These are phyloP conservation scores for Tetragonula clypearis DNA, from an alignment of 1,140 invertebrate genomes.

Conservation along the genomic window DNA sequence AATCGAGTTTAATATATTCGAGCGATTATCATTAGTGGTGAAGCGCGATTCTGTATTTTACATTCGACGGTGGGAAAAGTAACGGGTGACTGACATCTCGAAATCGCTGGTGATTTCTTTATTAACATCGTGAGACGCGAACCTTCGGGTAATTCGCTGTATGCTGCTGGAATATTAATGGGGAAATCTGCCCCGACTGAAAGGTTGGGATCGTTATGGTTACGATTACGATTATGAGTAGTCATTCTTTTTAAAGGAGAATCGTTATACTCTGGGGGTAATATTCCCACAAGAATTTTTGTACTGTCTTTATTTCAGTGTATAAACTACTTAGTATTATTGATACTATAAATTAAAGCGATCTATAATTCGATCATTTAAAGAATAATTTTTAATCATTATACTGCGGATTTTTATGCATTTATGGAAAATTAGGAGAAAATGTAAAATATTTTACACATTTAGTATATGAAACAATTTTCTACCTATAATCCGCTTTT, in stretches of 20 bases:
- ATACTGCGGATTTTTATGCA: not conserved
- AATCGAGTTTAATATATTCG: constrained; percentile 39
- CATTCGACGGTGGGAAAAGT: constrained; percentile 14
- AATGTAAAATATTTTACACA: too few relatives aligned
- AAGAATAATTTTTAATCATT: not conserved
- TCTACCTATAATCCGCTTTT: too few relatives aligned
- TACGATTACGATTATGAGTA: constrained; percentile 66
- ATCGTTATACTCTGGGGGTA: constrained; percentile 35
- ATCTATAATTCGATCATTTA: not conserved
- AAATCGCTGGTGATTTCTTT: constrained; percentile 62
- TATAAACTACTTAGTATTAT: not conserved
- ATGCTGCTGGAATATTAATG: constrained; percentile 62
- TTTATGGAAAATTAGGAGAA: too few relatives aligned
- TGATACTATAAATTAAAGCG: not conserved
- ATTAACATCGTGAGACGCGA: constrained; percentile 49
- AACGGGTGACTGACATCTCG: constrained; percentile 47
- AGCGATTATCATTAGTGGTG: constrained; percentile 12
- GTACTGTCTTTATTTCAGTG: not conserved
- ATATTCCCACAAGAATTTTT: constrained; percentile 43
- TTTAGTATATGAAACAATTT: too few relatives aligned
- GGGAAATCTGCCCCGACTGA: constrained; percentile 40
- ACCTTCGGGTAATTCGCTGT: constrained; percentile 25
- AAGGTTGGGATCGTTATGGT: constrained; percentile 57
- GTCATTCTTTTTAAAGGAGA: constrained; percentile 57
- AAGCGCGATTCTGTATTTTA: constrained; percentile 9